Percentiles rank a stretch among this genome's conserved stretches.
phyloP scores from a whole-genome alignment of 2,888 invertebrate genomes.

The Drosophila kambysellisi region DNA sequence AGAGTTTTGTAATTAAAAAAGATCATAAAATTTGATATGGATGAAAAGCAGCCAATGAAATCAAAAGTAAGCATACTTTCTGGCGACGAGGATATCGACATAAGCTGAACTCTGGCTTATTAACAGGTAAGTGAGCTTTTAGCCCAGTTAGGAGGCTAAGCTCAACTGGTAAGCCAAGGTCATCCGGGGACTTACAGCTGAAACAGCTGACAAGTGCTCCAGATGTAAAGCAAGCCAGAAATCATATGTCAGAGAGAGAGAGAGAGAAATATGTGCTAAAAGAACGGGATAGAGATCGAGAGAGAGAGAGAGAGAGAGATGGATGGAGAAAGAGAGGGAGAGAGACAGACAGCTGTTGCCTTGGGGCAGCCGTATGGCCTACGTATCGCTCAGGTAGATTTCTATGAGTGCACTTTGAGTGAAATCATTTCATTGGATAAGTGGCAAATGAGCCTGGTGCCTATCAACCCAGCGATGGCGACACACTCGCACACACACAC shows the following conservation, averaged over 20 bases:
- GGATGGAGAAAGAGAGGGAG: conserved; percentile 18
- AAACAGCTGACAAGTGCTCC: not conserved
- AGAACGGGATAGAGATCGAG: not conserved
- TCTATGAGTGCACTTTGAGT: conserved; percentile 55
- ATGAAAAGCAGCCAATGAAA: not conserved
- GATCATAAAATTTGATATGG: not conserved
- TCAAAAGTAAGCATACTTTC: conserved; percentile 36
- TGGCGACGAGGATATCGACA: conserved; percentile 16
- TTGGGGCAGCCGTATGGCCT: conserved; percentile 19
- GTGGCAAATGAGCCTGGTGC: conserved; percentile 38
- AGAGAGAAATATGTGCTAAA: conserved; percentile 10
- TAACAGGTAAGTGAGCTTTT: conserved; percentile 4
- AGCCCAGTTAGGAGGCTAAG: not conserved
- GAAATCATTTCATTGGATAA: conserved; percentile 61
- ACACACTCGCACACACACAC: conserved; percentile 20
- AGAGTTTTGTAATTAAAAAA: not conserved
- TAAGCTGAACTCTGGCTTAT: not conserved
- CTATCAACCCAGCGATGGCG: conserved; percentile 54
- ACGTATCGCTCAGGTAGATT: conserved; percentile 28
- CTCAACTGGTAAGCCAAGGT: conserved; percentile 30
- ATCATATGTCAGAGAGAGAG: conserved; percentile 11
- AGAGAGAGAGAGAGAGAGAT: conserved; percentile 11
- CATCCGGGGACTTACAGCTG: conserved; percentile 1
- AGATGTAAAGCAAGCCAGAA: conserved; percentile 10
- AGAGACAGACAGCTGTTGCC: conserved; percentile 13